Evolutionary conservation across 2,888 invertebrate genomes (phyloP).

Genomic region (Pyrochroa serraticornis): DNA sequence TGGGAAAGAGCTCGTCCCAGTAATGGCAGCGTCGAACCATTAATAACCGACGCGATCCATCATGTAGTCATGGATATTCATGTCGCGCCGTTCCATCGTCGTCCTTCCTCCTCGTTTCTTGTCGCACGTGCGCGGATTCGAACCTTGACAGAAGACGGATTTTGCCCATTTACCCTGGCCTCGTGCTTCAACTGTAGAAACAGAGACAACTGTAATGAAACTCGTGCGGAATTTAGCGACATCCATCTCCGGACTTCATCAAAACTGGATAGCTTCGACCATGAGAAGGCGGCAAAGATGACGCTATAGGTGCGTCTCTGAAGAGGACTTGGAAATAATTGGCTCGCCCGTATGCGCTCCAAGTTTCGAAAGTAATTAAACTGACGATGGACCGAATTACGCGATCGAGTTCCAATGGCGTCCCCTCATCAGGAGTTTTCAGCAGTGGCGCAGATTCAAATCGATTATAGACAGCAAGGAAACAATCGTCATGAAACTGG

Average conservation of each 20-base stretch:
- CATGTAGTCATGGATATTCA: slow-evolving; percentile 37
- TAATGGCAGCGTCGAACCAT: slow-evolving; percentile 36
- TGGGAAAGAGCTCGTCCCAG: slow-evolving; percentile 25
- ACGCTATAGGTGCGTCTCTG: slow-evolving; percentile 7
- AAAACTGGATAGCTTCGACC: slow-evolving; percentile 2
- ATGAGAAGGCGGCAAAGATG: neutral
- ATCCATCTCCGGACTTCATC: slow-evolving; percentile 15
- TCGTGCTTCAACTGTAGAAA: slow-evolving; percentile 17
- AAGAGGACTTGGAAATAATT: slow-evolving; percentile 22
- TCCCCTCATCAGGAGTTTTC: too few relatives aligned
- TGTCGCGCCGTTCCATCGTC: slow-evolving; percentile 32
- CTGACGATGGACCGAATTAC: slow-evolving; percentile 18
- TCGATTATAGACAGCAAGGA: too few relatives aligned
- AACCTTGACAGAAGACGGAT: slow-evolving; percentile 27
- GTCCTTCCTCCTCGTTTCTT: slow-evolving; percentile 18
- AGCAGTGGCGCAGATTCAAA: too few relatives aligned
- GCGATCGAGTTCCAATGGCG: too few relatives aligned
- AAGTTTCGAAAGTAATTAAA: slow-evolving; percentile 28
- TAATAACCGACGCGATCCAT: slow-evolving; percentile 36
- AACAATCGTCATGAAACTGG: too few relatives aligned
- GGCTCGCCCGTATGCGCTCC: slow-evolving; percentile 7
- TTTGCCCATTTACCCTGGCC: slow-evolving; percentile 23
- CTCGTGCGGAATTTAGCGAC: slow-evolving; percentile 4
- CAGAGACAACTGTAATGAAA: slow-evolving; percentile 26
- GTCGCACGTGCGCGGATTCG: slow-evolving; percentile 28